Evolutionary conservation across 64 coral and sea anemone species (phyloP).

Genomic region (Astreopora myriophthalma): DNA sequence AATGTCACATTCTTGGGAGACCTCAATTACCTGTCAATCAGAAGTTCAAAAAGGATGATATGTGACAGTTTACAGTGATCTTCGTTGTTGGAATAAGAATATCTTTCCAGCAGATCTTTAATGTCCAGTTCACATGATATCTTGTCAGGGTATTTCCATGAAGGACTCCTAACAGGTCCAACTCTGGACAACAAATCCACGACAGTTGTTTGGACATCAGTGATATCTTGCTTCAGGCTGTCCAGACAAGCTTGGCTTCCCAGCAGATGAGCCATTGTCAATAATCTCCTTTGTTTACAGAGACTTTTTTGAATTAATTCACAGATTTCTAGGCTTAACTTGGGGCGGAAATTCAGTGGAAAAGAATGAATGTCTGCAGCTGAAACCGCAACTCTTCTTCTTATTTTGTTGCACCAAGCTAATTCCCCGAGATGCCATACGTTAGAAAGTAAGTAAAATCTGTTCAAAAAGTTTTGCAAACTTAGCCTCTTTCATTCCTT

Average conservation of each 20-base stretch:
- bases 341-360: neutral
- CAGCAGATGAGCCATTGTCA: slow-evolving; percentile 89
- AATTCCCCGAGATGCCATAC: neutral
- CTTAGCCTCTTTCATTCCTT: neutral
- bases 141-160: slow-evolving; percentile 99
- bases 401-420: neutral
- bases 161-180: slow-evolving; percentile 83
- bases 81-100: slow-evolving; percentile 89
- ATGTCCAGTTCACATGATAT: slow-evolving; percentile 94
- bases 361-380: no score
- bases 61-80: slow-evolving; percentile 96
- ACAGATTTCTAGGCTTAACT: neutral
- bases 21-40: slow-evolving; percentile 90
- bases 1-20: neutral
- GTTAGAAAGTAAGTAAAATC: no score
- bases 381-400: no score
- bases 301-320: neutral
- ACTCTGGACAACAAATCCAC: slow-evolving; percentile 86
- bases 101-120: slow-evolving; percentile 81
- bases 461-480: neutral
- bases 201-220: slow-evolving; percentile 80
- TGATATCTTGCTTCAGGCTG: slow-evolving; percentile 80
- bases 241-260: slow-evolving; percentile 85
- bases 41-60: slow-evolving; percentile 96
- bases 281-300: neutral